Conservation (phyloP, 2,113 vertebrate genomes). For the Philantomba maxwellii region DNA sequence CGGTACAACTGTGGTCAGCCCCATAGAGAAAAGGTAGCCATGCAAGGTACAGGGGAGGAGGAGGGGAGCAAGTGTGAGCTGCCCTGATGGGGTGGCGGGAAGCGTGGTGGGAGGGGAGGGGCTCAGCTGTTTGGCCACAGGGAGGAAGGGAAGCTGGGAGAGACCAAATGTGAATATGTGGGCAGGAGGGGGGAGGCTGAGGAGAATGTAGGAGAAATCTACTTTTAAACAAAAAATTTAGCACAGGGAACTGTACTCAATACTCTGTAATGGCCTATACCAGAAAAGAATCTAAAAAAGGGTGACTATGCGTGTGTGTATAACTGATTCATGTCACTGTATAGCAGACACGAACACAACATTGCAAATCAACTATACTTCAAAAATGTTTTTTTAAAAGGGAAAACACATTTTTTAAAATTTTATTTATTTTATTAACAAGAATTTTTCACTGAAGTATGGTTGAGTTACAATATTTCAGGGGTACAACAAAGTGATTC, state of each 20-base stretch:
- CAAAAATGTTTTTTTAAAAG: not conserved
- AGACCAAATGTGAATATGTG: accelerated
- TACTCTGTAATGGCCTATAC: not conserved
- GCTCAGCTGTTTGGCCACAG: too few species aligned
- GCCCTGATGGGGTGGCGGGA: not conserved
- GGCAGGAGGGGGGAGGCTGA: not conserved
- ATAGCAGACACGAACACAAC: not conserved
- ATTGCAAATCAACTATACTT: not conserved
- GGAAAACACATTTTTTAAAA: not conserved
- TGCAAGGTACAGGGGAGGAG: accelerated
- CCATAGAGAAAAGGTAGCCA: accelerated
- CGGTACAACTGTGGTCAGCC: accelerated
- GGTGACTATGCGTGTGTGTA: not conserved
- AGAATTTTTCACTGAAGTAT: not conserved
- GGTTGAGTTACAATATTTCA: not conserved
- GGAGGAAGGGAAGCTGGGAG: not conserved
- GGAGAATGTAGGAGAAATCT: too few species aligned
- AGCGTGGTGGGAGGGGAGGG: accelerated
- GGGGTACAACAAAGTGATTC: not conserved
- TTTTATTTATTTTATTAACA: not conserved
- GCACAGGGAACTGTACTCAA: not conserved
- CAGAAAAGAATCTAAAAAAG: not conserved
- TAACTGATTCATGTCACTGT: not conserved
- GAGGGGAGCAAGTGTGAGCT: too few species aligned
- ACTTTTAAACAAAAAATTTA: not conserved